Percentiles rank a stretch among this genome's conserved stretches.
Conservation (phyloP, 2,113 vertebrate genomes). For the Cebidichthys violaceus region DNA sequence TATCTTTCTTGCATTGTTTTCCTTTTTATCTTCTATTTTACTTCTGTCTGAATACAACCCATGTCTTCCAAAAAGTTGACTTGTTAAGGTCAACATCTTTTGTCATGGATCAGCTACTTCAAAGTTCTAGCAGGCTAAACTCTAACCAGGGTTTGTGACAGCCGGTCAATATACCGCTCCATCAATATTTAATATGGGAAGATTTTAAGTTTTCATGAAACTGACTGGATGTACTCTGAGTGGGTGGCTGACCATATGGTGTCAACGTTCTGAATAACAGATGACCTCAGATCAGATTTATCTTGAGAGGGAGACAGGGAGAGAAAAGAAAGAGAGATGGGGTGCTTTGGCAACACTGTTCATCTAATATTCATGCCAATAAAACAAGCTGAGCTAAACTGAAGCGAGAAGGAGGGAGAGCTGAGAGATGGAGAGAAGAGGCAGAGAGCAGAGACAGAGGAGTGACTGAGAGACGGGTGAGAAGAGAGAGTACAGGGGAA, state of each 20-base stretch:
- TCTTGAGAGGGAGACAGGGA: conserved; percentile 58
- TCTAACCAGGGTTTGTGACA: conserved; percentile 55
- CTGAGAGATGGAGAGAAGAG: background rate
- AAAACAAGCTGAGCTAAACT: conserved; percentile 55
- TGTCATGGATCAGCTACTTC: conserved; percentile 24
- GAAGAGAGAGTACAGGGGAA: background rate
- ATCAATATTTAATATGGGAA: conserved; percentile 78
- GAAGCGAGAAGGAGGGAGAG: conserved; percentile 20
- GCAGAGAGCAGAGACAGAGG: conserved; percentile 9
- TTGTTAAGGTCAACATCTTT: conserved; percentile 11
- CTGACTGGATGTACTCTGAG: conserved; percentile 66
- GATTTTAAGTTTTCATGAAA: conserved; percentile 78
- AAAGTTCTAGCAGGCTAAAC: conserved; percentile 52
- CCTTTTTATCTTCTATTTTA: background rate
- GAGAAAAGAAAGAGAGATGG: conserved; percentile 57
- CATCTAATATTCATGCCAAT: conserved; percentile 71
- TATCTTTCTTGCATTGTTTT: background rate
- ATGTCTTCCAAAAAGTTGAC: background rate
- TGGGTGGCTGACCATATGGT: conserved; percentile 78
- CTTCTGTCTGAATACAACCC: background rate
- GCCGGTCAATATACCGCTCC: conserved; percentile 52
- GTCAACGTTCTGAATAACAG: conserved; percentile 78
- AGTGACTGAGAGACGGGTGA: conserved; percentile 13
- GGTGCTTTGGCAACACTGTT: conserved; percentile 68
- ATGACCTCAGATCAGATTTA: conserved; percentile 80